phyloP scores from a whole-genome alignment of 2,888 invertebrate species.

The Callinectes sapidus region DNA sequence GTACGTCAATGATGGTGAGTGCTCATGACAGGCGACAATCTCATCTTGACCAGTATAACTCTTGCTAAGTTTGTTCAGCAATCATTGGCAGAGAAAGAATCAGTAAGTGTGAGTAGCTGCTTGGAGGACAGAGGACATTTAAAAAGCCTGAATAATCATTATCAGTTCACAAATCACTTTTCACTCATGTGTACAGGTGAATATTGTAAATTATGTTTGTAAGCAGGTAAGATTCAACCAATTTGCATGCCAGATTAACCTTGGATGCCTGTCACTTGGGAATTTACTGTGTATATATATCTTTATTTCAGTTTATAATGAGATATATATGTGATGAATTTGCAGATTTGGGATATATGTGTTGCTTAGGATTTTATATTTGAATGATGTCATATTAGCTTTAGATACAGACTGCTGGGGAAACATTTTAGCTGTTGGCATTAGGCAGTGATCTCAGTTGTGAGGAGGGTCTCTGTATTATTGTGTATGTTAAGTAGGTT shows the following conservation, averaged over 20 bases:
- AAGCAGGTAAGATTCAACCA: not conserved
- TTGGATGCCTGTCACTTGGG: not conserved
- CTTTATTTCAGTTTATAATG: not conserved
- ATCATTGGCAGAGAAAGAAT: not conserved
- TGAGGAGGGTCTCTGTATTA: not conserved
- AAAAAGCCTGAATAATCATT: not conserved
- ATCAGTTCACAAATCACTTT: not conserved
- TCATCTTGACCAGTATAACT: not conserved
- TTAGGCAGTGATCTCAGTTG: not conserved
- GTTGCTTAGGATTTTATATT: not conserved
- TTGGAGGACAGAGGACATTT: not conserved
- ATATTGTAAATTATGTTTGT: too few species aligned
- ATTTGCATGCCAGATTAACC: not conserved
- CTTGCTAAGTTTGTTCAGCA: not conserved
- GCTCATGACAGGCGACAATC: not conserved
- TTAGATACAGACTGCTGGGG: not conserved
- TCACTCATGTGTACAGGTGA: not conserved
- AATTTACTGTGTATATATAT: not conserved
- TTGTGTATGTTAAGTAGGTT: not conserved
- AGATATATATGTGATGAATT: conserved; percentile 3
- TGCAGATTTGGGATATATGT: not conserved
- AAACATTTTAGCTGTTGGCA: not conserved
- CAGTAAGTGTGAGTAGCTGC: not conserved
- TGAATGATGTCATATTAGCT: not conserved
- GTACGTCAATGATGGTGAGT: not conserved